phyloP scores from a whole-genome alignment of 2,888 invertebrate genomes.

The Ormyrus nitidulus region DNA sequence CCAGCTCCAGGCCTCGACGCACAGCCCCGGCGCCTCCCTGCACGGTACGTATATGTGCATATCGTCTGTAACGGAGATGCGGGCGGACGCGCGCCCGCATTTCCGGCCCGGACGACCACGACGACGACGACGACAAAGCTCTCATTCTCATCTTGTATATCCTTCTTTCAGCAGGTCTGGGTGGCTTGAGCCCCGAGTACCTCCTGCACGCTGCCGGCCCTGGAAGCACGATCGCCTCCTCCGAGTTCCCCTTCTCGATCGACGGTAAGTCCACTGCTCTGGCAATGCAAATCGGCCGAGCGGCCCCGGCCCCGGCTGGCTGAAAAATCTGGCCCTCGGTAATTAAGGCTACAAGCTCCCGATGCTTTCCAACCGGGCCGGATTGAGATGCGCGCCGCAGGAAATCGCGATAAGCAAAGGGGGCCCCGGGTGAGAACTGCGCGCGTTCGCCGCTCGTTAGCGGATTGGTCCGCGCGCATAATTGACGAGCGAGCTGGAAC shows the following conservation, averaged over 20 bases:
- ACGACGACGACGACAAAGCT: too few relatives aligned
- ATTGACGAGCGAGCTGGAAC: too few relatives aligned
- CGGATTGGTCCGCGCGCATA: too few relatives aligned
- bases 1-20: constrained; percentile 81
- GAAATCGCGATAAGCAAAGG: too few relatives aligned
- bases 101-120: too few relatives aligned
- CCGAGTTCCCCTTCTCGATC: constrained; percentile 92
- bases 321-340: not conserved
- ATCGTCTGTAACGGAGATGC: too few relatives aligned
- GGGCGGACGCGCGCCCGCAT: too few relatives aligned
- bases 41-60: constrained; percentile 78
- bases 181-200: constrained; percentile 75
- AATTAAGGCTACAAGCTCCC: constrained; percentile 45
- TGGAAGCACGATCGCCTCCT: constrained; percentile 86
- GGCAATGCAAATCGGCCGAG: constrained; percentile 26
- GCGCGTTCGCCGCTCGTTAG: too few relatives aligned
- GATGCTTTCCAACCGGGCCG: too few relatives aligned
- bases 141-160: too few relatives aligned
- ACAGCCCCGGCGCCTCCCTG: constrained; percentile 81
- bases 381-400: too few relatives aligned
- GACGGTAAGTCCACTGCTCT: constrained; percentile 81
- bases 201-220: constrained; percentile 77
- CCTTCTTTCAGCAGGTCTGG: constrained; percentile 67
- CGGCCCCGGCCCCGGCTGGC: not conserved
- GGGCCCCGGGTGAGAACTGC: not conserved